phyloP scores from a whole-genome alignment of 2,888 invertebrate genomes.

The Cylloceria caligata region DNA sequence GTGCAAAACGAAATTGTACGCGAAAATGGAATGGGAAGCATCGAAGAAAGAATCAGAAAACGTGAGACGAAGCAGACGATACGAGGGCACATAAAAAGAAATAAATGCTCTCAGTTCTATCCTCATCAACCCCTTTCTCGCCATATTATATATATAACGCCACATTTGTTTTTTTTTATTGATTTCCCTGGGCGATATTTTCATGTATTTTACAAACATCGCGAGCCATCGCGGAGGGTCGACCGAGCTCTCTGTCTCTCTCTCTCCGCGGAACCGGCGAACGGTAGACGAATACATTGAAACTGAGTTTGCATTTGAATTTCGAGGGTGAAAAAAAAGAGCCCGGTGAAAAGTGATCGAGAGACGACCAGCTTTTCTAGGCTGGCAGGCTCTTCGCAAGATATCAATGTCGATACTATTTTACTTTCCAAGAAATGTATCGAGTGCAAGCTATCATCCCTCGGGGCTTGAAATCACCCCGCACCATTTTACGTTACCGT shows the following conservation, averaged over 20 bases:
- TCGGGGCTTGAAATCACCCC: not conserved
- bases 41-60: not conserved
- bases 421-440: conserved; percentile 8
- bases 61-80: not conserved
- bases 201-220: conserved; percentile 60
- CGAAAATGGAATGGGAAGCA: not conserved
- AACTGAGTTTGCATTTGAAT: conserved; percentile 47
- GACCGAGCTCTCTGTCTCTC: conserved; percentile 1
- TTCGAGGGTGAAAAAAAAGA: conserved; percentile 27
- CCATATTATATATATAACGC: too few relatives aligned
- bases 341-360: conserved; percentile 32
- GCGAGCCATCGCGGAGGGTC: conserved; percentile 13
- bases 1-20: conserved; percentile 1
- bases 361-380: conserved; percentile 30
- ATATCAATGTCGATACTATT: conserved; percentile 30
- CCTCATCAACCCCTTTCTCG: not conserved
- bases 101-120: not conserved
- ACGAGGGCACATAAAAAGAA: not conserved
- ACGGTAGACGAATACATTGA: conserved; percentile 43
- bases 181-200: conserved; percentile 62
- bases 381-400: conserved; percentile 8
- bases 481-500: not conserved
- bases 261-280: conserved; percentile 7
- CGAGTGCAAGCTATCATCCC: not conserved
- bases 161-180: conserved; percentile 44